phyloP scores from a whole-genome alignment of 2,113 vertebrate species.

The Paracanthobrama guichenoti region DNA sequence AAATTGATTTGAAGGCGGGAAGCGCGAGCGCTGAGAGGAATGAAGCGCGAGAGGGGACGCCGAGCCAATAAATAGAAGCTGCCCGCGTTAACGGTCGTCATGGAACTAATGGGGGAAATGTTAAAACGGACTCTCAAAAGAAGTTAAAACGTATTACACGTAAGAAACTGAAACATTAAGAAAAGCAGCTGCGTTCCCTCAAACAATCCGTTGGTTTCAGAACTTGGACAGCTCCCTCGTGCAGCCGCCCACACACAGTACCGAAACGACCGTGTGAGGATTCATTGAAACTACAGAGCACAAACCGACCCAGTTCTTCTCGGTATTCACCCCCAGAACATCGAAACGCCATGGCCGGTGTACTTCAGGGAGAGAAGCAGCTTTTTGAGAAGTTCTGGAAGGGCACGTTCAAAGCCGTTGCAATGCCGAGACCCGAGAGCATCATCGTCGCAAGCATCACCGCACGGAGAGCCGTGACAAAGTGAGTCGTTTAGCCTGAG shows the following conservation, averaged over 20 bases:
- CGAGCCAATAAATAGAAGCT: constrained; percentile 7
- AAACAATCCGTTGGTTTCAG: constrained; percentile 61
- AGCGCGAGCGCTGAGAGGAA: constrained; percentile 21
- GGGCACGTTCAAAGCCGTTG: constrained; percentile 96
- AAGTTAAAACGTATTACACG: background rate
- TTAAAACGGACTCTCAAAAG: background rate
- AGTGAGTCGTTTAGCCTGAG: constrained; percentile 71
- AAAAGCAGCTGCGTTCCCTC: background rate
- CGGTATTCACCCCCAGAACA: constrained; percentile 41
- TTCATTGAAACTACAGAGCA: background rate
- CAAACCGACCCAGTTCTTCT: constrained; percentile 43
- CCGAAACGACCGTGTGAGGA: background rate
- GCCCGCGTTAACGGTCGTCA: constrained; percentile 1
- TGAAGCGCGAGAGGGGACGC: background rate
- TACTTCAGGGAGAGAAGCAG: constrained; percentile 90
- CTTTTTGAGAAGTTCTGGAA: constrained; percentile 99
- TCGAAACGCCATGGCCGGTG: constrained; percentile 67
- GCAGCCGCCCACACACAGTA: constrained; percentile 13
- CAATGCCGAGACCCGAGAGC: constrained; percentile 91
- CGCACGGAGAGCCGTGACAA: constrained; percentile 79
- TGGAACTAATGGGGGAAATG: background rate
- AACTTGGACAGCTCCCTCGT: constrained; percentile 78
- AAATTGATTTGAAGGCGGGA: background rate
- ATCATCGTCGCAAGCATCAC: constrained; percentile 93
- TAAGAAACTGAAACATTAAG: background rate